A percentile compares a stretch with the other conserved stretches of the same genome.
Evolutionary conservation across 2,888 invertebrate species (phyloP).

Genomic region (Criorhina ranunculi): DNA sequence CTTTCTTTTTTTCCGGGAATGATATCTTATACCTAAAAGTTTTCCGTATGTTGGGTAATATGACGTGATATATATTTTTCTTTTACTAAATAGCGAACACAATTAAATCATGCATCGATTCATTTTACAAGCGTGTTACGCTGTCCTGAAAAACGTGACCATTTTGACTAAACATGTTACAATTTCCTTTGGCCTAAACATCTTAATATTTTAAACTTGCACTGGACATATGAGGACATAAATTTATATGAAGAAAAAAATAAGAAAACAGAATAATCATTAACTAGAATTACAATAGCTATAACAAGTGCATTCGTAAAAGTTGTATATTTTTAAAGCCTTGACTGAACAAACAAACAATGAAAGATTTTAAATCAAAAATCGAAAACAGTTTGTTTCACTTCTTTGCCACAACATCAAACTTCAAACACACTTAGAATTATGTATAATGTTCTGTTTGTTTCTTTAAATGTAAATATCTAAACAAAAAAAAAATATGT

Average conservation of each 20-base stretch:
- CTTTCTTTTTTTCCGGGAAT: conserved; percentile 54
- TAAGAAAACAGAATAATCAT: conserved; percentile 35
- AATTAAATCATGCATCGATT: conserved; percentile 14
- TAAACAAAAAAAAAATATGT: conserved; percentile 38
- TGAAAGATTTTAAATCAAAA: conserved; percentile 30
- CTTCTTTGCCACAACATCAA: conserved; percentile 42
- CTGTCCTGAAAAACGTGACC: conserved; percentile 5
- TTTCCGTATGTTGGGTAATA: conserved; percentile 38
- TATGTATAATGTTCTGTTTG: conserved; percentile 7
- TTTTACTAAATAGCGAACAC: conserved; percentile 21
- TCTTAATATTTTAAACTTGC: conserved; percentile 30
- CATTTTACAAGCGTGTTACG: conserved; percentile 7
- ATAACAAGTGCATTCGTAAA: conserved; percentile 67
- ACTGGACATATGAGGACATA: conserved; percentile 37
- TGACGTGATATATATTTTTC: conserved; percentile 32
- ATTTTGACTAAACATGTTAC: conserved; percentile 28
- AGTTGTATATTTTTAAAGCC: conserved; percentile 8
- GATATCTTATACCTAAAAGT: conserved; percentile 64
- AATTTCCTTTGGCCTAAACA: conserved; percentile 33
- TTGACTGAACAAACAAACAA: conserved; percentile 48
- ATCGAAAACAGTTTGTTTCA: conserved; percentile 22
- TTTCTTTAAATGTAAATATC: conserved; percentile 56
- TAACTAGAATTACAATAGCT: conserved; percentile 65
- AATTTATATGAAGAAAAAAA: conserved; percentile 17
- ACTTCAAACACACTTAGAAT: conserved; percentile 16